Evolutionary conservation across 2,797 vertebrate species (phyloP), one percentile per base, ranked within the genome.

Genomic region (Sorex maritimensis): DNA sequence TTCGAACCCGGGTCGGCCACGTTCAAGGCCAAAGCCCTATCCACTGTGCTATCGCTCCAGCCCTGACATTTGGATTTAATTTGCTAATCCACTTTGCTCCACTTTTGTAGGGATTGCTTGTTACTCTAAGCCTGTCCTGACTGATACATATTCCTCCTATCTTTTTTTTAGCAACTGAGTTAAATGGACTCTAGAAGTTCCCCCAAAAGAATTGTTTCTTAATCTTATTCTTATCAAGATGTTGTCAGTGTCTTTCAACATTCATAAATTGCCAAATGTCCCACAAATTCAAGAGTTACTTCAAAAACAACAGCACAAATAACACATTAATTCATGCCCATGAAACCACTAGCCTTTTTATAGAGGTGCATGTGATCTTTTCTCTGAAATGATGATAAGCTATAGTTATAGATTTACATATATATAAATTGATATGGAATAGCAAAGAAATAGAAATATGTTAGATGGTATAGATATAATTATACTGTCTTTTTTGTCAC

Each of bases 141-240:
- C n/a, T 0, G 28, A 38, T 11, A 5, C 24, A 28, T 4, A 0
- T 3, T 41, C 41, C 41, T 24, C 41, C 24, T 26, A 11, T 6
- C 11, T 4, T 80, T 41, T 41, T 71, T 41, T 86, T 38, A 52
- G 38, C 46, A 52, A 46, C 34, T 46, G 30, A 1, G 26, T 38
- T 26, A 23, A 3, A 2, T 72, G 19, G 23, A 44, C 26, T 19
- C 13, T 15, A 38, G 52, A n/a, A 41, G 2, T 5, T 85, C 9
- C 17, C 19, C 10, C 75, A 80, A n/a, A 24, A 11, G 15, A 0
- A 10, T 4, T 14, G 0, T 8, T 0, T 13, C 3, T 61, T 4
- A 52, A 19, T 5, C 12, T 8, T 11, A 58, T 72, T 19, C 41
- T 41, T 83, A 41, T 46, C 26, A 26, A 61, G 75, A 24, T 72